Percentiles rank a stretch among this genome's conserved stretches.
Conservation (phyloP, 2,113 vertebrate species). For the Pseudolaguvia tuberculata region DNA sequence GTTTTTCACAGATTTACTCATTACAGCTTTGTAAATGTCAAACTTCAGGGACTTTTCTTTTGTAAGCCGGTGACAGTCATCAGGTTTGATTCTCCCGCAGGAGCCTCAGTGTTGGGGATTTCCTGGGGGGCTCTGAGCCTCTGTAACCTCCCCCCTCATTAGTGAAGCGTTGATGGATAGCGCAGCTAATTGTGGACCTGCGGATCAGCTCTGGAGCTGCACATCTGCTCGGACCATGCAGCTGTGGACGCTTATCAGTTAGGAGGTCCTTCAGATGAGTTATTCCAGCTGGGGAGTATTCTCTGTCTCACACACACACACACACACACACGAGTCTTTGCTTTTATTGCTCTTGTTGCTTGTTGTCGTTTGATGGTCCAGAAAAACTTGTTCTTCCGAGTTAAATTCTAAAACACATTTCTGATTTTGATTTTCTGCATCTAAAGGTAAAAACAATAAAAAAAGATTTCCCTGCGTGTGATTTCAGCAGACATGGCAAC, state of each 20-base stretch:
- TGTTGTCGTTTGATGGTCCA: neutral
- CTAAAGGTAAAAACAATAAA: neutral
- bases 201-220: slow-evolving; percentile 25
- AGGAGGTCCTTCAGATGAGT: slow-evolving; percentile 42
- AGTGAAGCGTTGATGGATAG: slow-evolving; percentile 50
- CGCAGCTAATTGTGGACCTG: slow-evolving; percentile 43
- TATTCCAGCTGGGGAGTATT: slow-evolving; percentile 41
- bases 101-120: slow-evolving; percentile 31
- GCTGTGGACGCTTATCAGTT: slow-evolving; percentile 48
- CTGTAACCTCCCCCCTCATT: slow-evolving; percentile 37
- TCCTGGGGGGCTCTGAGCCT: slow-evolving; percentile 37
- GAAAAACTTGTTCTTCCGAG: neutral
- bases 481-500: too few relatives aligned
- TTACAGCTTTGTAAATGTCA: slow-evolving; percentile 27
- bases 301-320: neutral
- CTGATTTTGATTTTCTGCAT: neutral
- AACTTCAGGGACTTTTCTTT: slow-evolving; percentile 31
- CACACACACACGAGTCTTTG: neutral
- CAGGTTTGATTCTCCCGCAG: slow-evolving; percentile 33
- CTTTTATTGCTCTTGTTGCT: neutral
- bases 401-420: neutral
- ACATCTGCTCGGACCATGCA: slow-evolving; percentile 44
- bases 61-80: slow-evolving; percentile 34
- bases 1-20: slow-evolving; percentile 26
- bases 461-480: too few relatives aligned